Base-by-base conservation (phyloP, 2,797 vertebrate species). In the Gambusia yucatana region DNA sequence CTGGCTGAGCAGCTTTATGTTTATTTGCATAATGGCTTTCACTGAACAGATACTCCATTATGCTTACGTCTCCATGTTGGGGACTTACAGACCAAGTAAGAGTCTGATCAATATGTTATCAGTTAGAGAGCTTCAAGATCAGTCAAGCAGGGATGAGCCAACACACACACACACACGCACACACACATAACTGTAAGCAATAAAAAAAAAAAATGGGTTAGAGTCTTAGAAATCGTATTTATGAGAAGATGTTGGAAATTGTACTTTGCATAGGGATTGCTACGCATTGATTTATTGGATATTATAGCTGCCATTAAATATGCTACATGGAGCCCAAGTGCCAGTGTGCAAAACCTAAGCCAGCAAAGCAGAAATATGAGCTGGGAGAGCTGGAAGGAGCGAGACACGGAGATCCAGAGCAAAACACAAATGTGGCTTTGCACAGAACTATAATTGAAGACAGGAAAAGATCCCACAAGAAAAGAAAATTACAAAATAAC, bases 351-450 rank as follows among this genome's bases (percentile, higher is more conserved):
- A 75, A 82, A 85, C 86, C 77, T 80, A 83, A 86, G 84, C 86
- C 79, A 85, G 86, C 87, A 25, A 81, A 88, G 89, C 92, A 88
- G 91, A 93, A 94, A 93, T 87, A 55, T 78, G 92, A 93, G 88
- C 86, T 0, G 82, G 75, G 73, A 83, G 72, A 33, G 33, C 33
- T 33, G 48, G 55, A 77, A 4, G 65, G 46, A 47, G 36, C 0
- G 52, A 70, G 48, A 77, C 16, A 41, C 17, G 0, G 47, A 30
- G n/a, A 76, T 16, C 75, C 33, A 77, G 73, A 52, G 41, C 74
- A 16, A 72, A 36, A 52, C 33, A 50, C 3, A 71, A 67, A 70
- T 50, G 50, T 43, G 61, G 41, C 74, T 36, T 28, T 7, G 33
- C 6, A 10, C 43, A 70, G 33, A 22, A 33, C 2, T 14, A 30